Conservation (phyloP, 1,140 invertebrate species). For the Hormaphis cornu region DNA sequence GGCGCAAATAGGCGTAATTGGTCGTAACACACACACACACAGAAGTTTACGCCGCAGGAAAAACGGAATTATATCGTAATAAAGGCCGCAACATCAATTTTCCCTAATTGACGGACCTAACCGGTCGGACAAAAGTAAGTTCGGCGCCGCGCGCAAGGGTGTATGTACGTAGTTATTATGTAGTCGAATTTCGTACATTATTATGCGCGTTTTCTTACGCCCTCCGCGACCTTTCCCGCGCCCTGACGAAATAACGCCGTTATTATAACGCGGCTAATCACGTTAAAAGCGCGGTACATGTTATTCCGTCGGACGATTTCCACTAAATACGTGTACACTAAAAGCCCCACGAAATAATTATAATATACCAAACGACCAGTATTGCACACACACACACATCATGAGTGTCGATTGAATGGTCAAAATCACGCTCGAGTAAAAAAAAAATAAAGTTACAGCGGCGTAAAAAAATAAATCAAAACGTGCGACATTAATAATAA, state of each 20-base stretch:
- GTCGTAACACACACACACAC: too few species aligned
- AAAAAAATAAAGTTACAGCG: not conserved
- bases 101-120: conserved; percentile 28
- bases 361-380: conserved; percentile 12
- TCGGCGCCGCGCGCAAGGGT: not conserved
- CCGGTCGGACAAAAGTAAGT: conserved; percentile 6
- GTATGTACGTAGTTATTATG: not conserved
- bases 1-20: too few species aligned
- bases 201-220: not conserved
- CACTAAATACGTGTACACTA: not conserved
- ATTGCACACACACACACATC: too few species aligned
- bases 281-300: conserved; percentile 9
- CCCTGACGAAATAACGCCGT: not conserved
- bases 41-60: too few species aligned
- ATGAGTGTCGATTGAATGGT: too few species aligned
- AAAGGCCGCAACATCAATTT: not conserved
- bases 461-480: too few species aligned
- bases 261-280: conserved; percentile 24
- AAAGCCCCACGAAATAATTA: conserved; percentile 11
- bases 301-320: not conserved
- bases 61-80: not conserved
- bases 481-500: too few species aligned
- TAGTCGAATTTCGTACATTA: not conserved
- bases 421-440: not conserved
- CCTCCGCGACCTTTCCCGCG: not conserved